Evolutionary conservation across 2,113 vertebrate genomes (phyloP).

Genomic region (Silurus meridionalis): DNA sequence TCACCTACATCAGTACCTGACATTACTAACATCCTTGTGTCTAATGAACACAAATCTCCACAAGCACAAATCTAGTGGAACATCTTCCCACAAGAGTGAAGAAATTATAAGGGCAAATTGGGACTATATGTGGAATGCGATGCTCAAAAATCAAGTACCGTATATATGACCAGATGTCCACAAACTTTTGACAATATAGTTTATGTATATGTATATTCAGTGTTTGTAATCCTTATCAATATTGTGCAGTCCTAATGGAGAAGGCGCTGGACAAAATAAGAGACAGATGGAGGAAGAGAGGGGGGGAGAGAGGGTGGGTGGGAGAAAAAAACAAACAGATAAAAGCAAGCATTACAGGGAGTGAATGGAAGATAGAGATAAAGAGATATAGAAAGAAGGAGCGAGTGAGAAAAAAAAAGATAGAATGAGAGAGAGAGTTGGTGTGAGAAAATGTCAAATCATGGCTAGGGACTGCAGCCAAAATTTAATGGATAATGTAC

Average conservation of each 20-base stretch:
- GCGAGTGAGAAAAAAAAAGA: slow-evolving; percentile 7
- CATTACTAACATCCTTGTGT: no score
- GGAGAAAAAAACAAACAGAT: no score
- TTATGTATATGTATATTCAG: background rate
- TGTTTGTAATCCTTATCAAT: background rate
- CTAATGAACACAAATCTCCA: no score
- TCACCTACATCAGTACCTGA: no score
- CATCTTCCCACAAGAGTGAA: no score
- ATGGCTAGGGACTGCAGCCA: slow-evolving; percentile 6
- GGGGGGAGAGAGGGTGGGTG: background rate
- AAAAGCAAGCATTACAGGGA: background rate
- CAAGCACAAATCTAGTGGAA: no score
- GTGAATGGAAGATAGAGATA: background rate
- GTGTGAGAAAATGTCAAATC: slow-evolving; percentile 40
- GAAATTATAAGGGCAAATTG: no score
- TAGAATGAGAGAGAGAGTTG: background rate
- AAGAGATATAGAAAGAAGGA: slow-evolving; percentile 1
- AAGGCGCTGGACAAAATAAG: background rate
- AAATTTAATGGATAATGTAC: slow-evolving; percentile 26
- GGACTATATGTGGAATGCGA: no score
- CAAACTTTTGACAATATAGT: no score
- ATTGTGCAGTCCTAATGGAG: background rate
- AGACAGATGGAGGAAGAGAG: background rate
- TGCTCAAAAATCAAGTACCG: no score
- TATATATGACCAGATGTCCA: no score